Conservation (phyloP, 2,113 vertebrate species). For the Craseonycteris thonglongyai region DNA sequence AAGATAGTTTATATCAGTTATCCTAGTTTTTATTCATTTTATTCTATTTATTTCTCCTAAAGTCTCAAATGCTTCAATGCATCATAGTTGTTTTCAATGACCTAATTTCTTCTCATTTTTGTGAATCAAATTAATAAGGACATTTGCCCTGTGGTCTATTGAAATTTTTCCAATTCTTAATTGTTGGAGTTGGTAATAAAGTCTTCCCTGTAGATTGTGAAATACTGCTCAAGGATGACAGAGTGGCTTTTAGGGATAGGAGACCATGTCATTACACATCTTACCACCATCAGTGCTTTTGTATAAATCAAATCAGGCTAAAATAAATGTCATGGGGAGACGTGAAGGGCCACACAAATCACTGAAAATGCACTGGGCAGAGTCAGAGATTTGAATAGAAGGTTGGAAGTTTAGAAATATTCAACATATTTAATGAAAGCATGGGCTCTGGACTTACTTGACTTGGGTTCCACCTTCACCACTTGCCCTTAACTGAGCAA, state of each 20-base stretch:
- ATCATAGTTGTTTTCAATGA: background rate
- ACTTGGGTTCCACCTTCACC: background rate
- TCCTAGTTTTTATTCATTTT: conserved; percentile 31
- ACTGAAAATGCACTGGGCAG: background rate
- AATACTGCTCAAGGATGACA: background rate
- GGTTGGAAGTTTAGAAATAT: background rate
- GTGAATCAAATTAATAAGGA: background rate
- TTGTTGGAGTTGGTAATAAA: background rate
- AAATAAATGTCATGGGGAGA: background rate
- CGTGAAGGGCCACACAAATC: background rate
- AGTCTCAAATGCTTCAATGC: background rate
- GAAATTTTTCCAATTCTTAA: background rate
- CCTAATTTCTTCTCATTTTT: conserved; percentile 24
- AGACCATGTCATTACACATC: background rate
- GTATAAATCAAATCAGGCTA: conserved; percentile 1
- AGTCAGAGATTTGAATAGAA: background rate
- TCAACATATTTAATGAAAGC: background rate
- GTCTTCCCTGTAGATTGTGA: background rate
- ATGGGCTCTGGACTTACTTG: background rate
- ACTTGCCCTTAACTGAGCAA: background rate
- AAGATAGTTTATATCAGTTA: conserved; percentile 29
- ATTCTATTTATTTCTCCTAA: conserved; percentile 13
- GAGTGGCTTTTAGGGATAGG: background rate
- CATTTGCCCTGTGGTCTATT: background rate
- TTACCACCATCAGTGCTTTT: background rate